Conservation (phyloP, 2,113 vertebrate genomes). For the Notothenia rossii region DNA sequence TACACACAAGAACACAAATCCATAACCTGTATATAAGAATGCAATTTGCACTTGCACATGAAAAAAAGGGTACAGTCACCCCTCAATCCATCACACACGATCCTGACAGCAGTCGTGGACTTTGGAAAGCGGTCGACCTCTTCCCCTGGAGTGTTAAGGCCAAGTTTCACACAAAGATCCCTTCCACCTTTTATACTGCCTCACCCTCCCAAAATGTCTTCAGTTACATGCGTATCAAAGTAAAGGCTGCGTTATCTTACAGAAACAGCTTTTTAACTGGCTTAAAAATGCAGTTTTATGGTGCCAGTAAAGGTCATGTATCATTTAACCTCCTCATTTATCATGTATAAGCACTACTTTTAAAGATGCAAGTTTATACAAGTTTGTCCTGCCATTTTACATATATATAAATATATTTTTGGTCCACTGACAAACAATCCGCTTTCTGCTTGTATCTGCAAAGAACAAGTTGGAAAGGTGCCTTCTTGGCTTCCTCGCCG, state of each 20-base stretch:
- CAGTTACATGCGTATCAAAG: constrained; percentile 71
- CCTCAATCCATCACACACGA: not conserved
- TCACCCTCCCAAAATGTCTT: constrained; percentile 65
- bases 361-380: not conserved
- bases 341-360: not conserved
- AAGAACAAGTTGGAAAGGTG: not conserved
- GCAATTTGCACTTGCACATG: not conserved
- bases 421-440: not conserved
- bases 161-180: constrained; percentile 74
- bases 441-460: not conserved
- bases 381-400: not conserved
- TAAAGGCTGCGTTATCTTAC: constrained; percentile 38
- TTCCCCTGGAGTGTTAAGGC: constrained; percentile 55
- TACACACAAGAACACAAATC: constrained; percentile 5
- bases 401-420: not conserved
- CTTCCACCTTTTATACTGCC: constrained; percentile 60
- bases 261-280: constrained; percentile 27
- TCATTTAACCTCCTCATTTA: not conserved
- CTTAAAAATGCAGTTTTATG: not conserved
- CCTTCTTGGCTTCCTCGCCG: not conserved
- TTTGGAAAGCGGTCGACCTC: constrained; percentile 15
- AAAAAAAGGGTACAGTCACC: not conserved
- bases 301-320: too few relatives aligned
- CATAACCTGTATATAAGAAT: not conserved
- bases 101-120: constrained; percentile 21